phyloP scores from a whole-genome alignment of 1,140 invertebrate genomes.

The Tachypleus tridentatus region DNA sequence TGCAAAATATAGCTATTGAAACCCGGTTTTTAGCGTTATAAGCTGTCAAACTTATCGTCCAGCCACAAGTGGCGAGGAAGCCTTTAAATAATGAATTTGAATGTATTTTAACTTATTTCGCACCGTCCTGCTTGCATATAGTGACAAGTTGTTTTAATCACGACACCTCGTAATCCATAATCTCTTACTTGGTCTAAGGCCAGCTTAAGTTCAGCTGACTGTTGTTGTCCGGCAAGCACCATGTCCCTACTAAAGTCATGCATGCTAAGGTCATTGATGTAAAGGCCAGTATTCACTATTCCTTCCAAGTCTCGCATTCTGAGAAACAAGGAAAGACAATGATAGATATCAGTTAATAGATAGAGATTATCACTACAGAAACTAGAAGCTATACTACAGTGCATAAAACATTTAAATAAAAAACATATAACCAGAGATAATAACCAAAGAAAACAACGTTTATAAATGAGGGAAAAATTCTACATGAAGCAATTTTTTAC shows the following conservation, averaged over 20 bases:
- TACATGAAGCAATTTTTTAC: too few species aligned
- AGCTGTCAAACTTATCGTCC: too few species aligned
- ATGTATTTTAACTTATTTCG: too few species aligned
- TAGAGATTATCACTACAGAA: background rate
- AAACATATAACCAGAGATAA: background rate
- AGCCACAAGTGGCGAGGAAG: too few species aligned
- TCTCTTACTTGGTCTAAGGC: conserved; percentile 65
- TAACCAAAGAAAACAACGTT: too few species aligned
- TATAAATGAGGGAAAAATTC: too few species aligned
- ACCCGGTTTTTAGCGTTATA: too few species aligned
- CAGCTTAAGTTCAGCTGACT: conserved; percentile 89
- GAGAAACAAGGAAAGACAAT: conserved; percentile 1
- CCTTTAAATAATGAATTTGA: too few species aligned
- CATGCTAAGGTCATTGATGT: conserved; percentile 95
- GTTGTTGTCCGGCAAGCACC: conserved; percentile 91
- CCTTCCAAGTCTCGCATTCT: conserved; percentile 79
- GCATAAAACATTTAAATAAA: background rate
- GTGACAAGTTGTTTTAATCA: too few species aligned
- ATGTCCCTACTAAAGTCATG: conserved; percentile 96
- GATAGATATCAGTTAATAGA: background rate
- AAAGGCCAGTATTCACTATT: conserved; percentile 76
- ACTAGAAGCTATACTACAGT: background rate
- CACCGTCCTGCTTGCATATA: too few species aligned
- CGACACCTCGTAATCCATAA: background rate
- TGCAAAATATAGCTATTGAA: too few species aligned